These are phyloP conservation scores for Aurelia coerulea DNA, from an alignment of 30 jellyfish, hydroid and myxozoan genomes.

Conservation along the genomic window DNA sequence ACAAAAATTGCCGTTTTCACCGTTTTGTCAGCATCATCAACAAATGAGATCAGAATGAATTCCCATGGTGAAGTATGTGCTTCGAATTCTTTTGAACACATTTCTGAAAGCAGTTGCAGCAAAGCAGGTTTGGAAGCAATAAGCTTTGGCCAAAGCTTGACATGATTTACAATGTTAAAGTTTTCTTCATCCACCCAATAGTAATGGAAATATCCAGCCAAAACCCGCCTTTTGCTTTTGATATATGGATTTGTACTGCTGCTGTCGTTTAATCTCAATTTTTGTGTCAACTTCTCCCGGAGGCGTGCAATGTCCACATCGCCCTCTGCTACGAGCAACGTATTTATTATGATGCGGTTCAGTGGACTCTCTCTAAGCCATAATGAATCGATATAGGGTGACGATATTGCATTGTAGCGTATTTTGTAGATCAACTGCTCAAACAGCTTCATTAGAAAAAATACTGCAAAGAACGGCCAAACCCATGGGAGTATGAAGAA, in stretches of 20 bases:
- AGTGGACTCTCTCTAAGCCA: slow-evolving; percentile 68
- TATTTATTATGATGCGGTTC: slow-evolving; percentile 74
- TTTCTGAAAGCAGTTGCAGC: slow-evolving; percentile 38
- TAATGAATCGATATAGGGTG: slow-evolving; percentile 59
- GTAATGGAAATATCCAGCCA: slow-evolving; percentile 58
- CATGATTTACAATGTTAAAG: slow-evolving; percentile 67
- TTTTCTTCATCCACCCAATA: slow-evolving; percentile 70
- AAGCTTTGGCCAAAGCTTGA: slow-evolving; percentile 46
- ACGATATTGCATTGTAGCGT: slow-evolving; percentile 54
- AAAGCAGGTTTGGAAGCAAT: slow-evolving; percentile 23
- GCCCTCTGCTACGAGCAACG: slow-evolving; percentile 48
- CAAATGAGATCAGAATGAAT: slow-evolving; percentile 43
- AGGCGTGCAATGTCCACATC: slow-evolving; percentile 41
- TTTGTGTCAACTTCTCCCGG: slow-evolving; percentile 8
- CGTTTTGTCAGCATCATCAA: slow-evolving; percentile 42
- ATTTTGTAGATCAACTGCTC: slow-evolving; percentile 41
- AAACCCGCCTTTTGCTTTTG: slow-evolving; percentile 35
- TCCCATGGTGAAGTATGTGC: slow-evolving; percentile 83
- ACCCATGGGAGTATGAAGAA: slow-evolving; percentile 9
- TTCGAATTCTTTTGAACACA: slow-evolving; percentile 56
- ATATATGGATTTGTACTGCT: slow-evolving; percentile 24
- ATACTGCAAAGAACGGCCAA: slow-evolving; percentile 25
- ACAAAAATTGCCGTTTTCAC: slow-evolving; percentile 57
- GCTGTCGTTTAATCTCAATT: slow-evolving; percentile 29
- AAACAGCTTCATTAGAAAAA: slow-evolving; percentile 10